Evolutionary conservation across 2,888 invertebrate species (phyloP).

Genomic region (Pocota personata): DNA sequence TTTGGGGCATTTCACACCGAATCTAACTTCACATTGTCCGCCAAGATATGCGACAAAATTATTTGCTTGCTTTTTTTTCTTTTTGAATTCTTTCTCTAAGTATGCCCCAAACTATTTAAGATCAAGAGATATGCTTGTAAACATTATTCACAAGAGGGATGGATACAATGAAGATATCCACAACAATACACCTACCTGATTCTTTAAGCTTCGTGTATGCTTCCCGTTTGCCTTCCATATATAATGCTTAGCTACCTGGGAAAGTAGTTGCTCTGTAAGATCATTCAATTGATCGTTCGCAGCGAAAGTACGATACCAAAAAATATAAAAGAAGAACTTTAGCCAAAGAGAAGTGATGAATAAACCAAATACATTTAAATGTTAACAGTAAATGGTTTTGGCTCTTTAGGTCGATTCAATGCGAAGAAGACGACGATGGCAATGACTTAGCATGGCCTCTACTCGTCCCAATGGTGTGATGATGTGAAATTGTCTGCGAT

Average conservation of each 20-base stretch:
- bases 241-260: slow-evolving; percentile 28
- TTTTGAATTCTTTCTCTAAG: background rate
- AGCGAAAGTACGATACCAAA: slow-evolving; percentile 54
- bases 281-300: slow-evolving; percentile 49
- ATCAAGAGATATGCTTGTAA: slow-evolving; percentile 35
- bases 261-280: slow-evolving; percentile 39
- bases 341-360: slow-evolving; percentile 32
- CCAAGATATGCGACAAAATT: slow-evolving; percentile 21
- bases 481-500: slow-evolving; percentile 19
- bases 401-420: background rate
- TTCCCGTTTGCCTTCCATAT: background rate
- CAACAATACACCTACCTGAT: slow-evolving; percentile 30
- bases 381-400: slow-evolving; percentile 25
- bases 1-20: background rate
- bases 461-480: background rate
- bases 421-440: slow-evolving; percentile 7
- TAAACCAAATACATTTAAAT: slow-evolving; percentile 32
- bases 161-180: slow-evolving; percentile 26
- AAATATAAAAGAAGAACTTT: slow-evolving; percentile 1
- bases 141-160: slow-evolving; percentile 7
- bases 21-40: slow-evolving; percentile 16
- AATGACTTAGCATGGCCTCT: background rate
- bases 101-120: slow-evolving; percentile 26
- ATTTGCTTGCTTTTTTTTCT: slow-evolving; percentile 8
- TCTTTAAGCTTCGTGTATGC: background rate